Conservation (phyloP, 2,797 vertebrate species). For the Sebastes reedi region DNA sequence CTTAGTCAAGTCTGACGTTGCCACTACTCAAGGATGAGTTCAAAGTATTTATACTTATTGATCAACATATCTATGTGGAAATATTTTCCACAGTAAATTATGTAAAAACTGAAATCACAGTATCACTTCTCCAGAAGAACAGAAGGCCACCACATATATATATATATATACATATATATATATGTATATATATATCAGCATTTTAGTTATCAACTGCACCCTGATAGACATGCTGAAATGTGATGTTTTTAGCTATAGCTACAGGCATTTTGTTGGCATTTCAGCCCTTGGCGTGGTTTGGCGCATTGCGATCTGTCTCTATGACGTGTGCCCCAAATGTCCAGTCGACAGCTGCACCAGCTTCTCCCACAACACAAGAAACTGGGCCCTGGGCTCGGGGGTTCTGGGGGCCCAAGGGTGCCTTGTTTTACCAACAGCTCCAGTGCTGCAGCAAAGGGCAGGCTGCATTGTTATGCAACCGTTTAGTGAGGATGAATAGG, state of each 20-base stretch:
- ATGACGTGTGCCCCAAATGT: slow-evolving; percentile 62
- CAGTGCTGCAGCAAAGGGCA: slow-evolving; percentile 62
- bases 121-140: no score
- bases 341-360: slow-evolving; percentile 14
- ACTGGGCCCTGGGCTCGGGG: slow-evolving; percentile 33
- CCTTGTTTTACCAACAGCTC: slow-evolving; percentile 80
- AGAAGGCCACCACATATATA: no score
- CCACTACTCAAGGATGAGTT: no score
- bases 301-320: background rate
- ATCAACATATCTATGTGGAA: no score
- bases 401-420: slow-evolving; percentile 62
- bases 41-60: no score
- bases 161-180: no score
- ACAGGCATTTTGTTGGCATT: background rate
- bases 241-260: background rate
- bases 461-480: slow-evolving; percentile 80
- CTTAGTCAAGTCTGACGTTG: no score
- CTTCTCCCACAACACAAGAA: slow-evolving; percentile 50
- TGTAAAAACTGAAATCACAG: no score
- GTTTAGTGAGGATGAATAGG: slow-evolving; percentile 73
- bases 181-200: background rate
- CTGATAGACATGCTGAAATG: background rate
- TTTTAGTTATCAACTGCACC: background rate
- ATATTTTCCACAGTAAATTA: no score
- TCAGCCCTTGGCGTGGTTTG: background rate